Base-by-base conservation (phyloP, 2,888 invertebrate genomes). In the Drosophila prolongata region DNA sequence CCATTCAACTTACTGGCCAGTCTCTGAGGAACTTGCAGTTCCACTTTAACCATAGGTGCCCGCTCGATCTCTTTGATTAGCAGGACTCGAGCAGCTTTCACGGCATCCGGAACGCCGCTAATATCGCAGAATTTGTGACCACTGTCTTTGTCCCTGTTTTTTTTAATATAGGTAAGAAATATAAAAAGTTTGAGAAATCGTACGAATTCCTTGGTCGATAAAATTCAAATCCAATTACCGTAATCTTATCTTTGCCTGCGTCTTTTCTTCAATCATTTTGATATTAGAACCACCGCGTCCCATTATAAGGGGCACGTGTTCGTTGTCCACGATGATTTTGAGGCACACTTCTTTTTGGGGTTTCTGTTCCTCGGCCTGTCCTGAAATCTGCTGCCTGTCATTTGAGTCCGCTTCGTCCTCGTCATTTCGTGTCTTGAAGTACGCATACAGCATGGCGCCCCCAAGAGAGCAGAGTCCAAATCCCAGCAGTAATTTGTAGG, bases 231-330 rank as follows among this genome's bases (percentile, higher is more conserved):
- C 19, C 65, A 73, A 78, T 77, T 85, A 92, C 90, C 90, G 88
- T 81, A 93, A 94, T 87, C 93, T 91, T 57, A 94, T 94, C 74
- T 91, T 90, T 5, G 97, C 96, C 40, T 95, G 94, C 0, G 96
- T 95, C 79, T 94, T 94, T 58, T 94, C 94, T 91, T 97, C 95
- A 71, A 98, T 94, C 64, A 94, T 93, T 91, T 95, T 96, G 53
- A 98, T 94, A 84, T 95, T 95, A n/a, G 94, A 92, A 6, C 98
- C 97, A 80, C 94, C 94, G 78, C 96, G 94, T 40, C 98, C 96
- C 82, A 96, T 95, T 61, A 96, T 92, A 58, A 94, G 93, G 8
- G 95, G 94, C 16, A 95, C 94, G 83, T 94, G 93, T 60, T 94
- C 94, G 81, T 94, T 95, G 0, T 95, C 94, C 24, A 96, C 93